phyloP scores from a whole-genome alignment of 2,113 vertebrate species.

The Pelobates fuscus region DNA sequence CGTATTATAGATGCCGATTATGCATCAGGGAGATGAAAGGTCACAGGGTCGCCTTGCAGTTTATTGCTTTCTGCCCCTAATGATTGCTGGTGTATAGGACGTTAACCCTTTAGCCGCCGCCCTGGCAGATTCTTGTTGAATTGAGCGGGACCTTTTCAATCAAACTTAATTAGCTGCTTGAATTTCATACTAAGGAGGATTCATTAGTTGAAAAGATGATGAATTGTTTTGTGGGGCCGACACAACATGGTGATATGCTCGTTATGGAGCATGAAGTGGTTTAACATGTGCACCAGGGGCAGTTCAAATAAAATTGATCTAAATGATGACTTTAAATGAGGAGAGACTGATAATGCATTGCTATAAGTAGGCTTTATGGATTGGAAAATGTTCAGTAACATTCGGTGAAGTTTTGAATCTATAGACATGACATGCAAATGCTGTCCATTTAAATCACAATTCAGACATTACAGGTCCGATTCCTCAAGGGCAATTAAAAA shows the following conservation, averaged over 20 bases:
- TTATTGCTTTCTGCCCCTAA: constrained; percentile 66
- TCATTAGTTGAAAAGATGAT: constrained; percentile 61
- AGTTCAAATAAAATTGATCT: constrained; percentile 46
- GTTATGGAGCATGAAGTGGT: constrained; percentile 28
- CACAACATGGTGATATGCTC: constrained; percentile 21
- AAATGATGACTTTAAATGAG: constrained; percentile 40
- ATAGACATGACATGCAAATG: not conserved
- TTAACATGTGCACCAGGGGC: constrained; percentile 20
- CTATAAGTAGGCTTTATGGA: not conserved
- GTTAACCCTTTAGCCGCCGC: constrained; percentile 51
- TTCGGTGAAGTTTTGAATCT: not conserved
- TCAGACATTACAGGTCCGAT: too few relatives aligned
- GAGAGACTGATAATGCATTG: constrained; percentile 18
- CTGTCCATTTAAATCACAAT: too few relatives aligned
- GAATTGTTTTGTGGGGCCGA: constrained; percentile 45
- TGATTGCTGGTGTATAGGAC: constrained; percentile 57
- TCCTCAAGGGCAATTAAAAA: too few relatives aligned
- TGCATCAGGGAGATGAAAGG: constrained; percentile 58
- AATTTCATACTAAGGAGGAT: constrained; percentile 48
- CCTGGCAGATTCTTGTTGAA: constrained; percentile 38
- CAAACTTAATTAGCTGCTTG: constrained; percentile 54
- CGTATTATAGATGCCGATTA: constrained; percentile 57
- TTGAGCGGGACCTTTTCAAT: constrained; percentile 53
- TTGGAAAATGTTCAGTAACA: not conserved
- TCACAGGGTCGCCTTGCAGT: constrained; percentile 64